Conservation (phyloP, 2,113 vertebrate genomes). For the Gracilinanus agilis region DNA sequence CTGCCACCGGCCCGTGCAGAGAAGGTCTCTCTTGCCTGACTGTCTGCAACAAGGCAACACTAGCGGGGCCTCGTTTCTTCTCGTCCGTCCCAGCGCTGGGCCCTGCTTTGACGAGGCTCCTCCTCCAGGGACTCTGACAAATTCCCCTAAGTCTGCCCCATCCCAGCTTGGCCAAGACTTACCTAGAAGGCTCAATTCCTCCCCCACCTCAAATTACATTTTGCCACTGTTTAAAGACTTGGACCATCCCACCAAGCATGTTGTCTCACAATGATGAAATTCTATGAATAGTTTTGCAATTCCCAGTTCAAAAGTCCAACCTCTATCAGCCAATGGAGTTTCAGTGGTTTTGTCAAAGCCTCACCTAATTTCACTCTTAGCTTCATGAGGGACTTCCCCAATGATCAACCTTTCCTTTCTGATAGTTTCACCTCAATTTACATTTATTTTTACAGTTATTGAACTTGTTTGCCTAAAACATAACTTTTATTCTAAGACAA, state of each 20-base stretch:
- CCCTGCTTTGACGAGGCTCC: slow-evolving; percentile 9
- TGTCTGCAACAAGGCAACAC: neutral
- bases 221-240: too few species aligned
- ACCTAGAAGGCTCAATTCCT: too few species aligned
- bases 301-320: too few species aligned
- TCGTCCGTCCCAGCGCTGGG: slow-evolving; percentile 3
- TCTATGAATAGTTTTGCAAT: neutral
- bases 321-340: neutral
- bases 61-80: neutral
- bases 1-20: too few species aligned
- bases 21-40: neutral
- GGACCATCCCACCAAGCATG: neutral
- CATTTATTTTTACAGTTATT: neutral
- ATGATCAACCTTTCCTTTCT: neutral
- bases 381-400: neutral
- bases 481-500: neutral
- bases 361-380: neutral
- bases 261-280: neutral
- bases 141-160: neutral
- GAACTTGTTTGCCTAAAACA: neutral
- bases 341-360: neutral
- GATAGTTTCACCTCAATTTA: neutral
- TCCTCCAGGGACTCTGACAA: neutral
- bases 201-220: too few species aligned
- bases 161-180: too few species aligned